Evolutionary conservation across 2,113 vertebrate species (phyloP), one percentile per base, ranked within the genome.

Genomic region (Coryphaenoides rupestris): DNA sequence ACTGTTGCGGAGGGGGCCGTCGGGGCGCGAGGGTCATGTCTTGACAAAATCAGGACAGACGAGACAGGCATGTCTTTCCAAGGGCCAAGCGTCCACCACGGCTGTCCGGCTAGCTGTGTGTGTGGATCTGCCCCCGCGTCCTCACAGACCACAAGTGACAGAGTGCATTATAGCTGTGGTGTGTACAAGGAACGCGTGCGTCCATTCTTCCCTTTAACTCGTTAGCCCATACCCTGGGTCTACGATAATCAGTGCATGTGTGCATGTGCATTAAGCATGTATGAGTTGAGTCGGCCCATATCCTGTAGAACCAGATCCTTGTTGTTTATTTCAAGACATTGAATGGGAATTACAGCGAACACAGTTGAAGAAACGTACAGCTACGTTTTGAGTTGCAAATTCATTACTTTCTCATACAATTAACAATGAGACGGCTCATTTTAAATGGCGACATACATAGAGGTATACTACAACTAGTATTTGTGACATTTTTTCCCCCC

Each of bases 21-120:
- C 56, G 19, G 47, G 52, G 23, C 23, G 23, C 23, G 21, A 24
- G 47, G 57, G 53, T 69, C 21, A n/a, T n/a, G n/a, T n/a, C 62
- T 66, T 74, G 70, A 81, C 69, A 73, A 21, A 67, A 76, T 80
- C 23, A 59, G 60, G 72, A 21, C 12, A 50, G 66, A 73, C 67
- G 17, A 53, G 66, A n/a, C n/a, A n/a, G 63, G 66, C 28, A 61
- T 53, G 60, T 61, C 56, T 63, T 55, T 63, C 73, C 55, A 63
- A 68, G 72, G 63, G 67, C 53, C 53, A 4, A 12, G 19, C 12
- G 19, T 55, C 19, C 53, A 55, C 19, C 53, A 55, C 21, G 21
- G 12, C 19, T 21, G 53, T 55, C 19, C 15, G 15, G 2, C 19
- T 21, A 9, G 26, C 52, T 15, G 17, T 45, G 52, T 16, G 16